Evolutionary conservation across 2,113 vertebrate species (phyloP).

Genomic region (Atrichornis clamosus): DNA sequence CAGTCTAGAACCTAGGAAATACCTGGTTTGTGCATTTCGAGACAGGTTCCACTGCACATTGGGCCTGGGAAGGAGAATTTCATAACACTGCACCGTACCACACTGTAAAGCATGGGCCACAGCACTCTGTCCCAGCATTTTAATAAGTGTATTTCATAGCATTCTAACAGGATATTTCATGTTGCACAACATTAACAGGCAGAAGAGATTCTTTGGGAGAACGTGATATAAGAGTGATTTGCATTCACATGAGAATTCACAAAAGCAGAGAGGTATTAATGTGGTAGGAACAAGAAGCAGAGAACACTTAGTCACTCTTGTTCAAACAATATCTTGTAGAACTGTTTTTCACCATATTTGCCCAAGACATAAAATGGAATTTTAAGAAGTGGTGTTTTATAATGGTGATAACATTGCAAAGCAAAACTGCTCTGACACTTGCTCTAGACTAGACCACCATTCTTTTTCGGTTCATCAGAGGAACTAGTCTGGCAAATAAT

Average conservation of each 20-base stretch:
- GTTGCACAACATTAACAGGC: neutral
- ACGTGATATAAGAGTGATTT: neutral
- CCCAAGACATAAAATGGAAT: neutral
- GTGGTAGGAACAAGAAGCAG: neutral
- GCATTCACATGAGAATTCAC: neutral
- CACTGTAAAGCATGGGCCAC: neutral
- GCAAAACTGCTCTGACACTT: neutral
- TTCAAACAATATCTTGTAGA: neutral
- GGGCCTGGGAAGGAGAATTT: accelerated
- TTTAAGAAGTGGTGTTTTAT: neutral
- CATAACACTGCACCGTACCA: neutral
- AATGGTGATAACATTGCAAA: neutral
- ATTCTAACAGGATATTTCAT: neutral
- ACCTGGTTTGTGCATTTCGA: neutral
- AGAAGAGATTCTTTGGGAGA: neutral
- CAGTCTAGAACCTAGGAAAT: neutral
- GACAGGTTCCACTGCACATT: neutral
- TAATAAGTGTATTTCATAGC: neutral
- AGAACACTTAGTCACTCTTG: neutral
- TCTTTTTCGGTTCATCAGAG: neutral
- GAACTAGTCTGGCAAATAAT: neutral
- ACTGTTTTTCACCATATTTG: neutral
- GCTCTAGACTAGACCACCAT: neutral
- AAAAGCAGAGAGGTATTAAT: neutral
- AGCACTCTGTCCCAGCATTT: neutral